Evolutionary conservation across 2,888 invertebrate species (phyloP).

Genomic region (Anarsia innoxiella): DNA sequence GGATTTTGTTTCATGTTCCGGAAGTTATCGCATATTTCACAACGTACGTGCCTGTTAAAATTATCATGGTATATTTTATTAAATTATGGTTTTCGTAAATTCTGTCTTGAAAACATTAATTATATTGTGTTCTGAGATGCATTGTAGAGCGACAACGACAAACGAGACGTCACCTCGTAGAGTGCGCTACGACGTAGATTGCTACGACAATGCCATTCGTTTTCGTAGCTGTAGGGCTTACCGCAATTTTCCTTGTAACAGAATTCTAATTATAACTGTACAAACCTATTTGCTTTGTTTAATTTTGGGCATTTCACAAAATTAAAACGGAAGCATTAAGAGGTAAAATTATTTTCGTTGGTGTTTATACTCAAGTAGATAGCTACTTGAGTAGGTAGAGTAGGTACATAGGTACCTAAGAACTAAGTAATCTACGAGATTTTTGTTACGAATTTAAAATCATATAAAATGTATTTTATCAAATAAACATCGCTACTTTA

Average conservation of each 20-base stretch:
- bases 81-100: slow-evolving; percentile 9
- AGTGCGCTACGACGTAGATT: slow-evolving; percentile 4
- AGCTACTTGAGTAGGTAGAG: no score
- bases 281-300: no score
- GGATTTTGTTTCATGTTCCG: slow-evolving; percentile 66
- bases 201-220: slow-evolving; percentile 3
- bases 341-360: no score
- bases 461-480: no score
- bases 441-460: no score
- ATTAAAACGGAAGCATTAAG: no score
- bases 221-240: slow-evolving; percentile 2
- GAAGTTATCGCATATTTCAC: slow-evolving; percentile 60
- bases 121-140: slow-evolving; percentile 4
- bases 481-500: no score
- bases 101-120: slow-evolving; percentile 2
- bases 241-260: background rate
- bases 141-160: slow-evolving; percentile 5
- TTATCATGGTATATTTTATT: slow-evolving; percentile 24
- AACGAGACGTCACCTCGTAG: slow-evolving; percentile 8
- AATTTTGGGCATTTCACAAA: no score
- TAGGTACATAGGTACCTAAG: no score
- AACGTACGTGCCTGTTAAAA: slow-evolving; percentile 33
- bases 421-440: no score
- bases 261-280: slow-evolving; percentile 1
- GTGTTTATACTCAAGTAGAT: no score